phyloP scores from a whole-genome alignment of 2,113 vertebrate genomes.

The Phylloscopus trochiloides region DNA sequence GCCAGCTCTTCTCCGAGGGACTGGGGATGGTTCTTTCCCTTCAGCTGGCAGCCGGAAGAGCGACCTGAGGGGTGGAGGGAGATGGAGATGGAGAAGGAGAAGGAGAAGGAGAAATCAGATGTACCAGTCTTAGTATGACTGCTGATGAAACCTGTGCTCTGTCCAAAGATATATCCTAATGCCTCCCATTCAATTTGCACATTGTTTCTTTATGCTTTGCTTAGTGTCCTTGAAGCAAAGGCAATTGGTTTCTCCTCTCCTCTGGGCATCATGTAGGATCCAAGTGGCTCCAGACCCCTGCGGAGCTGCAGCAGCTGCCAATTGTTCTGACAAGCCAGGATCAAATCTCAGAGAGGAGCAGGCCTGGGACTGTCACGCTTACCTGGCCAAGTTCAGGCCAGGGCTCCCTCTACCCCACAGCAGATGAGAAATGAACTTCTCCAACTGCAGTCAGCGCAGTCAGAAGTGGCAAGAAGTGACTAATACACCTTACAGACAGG shows the following conservation, averaged over 20 bases:
- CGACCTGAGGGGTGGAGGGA: neutral
- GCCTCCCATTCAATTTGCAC: constrained; percentile 48
- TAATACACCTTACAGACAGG: neutral
- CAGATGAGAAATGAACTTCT: neutral
- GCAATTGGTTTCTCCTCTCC: constrained; percentile 49
- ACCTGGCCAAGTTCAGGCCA: neutral
- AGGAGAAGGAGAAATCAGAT: neutral
- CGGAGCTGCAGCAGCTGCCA: neutral
- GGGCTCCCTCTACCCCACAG: neutral
- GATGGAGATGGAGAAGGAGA: neutral
- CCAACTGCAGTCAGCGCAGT: neutral
- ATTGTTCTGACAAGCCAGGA: neutral
- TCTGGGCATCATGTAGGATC: constrained; percentile 32
- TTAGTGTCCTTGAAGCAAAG: constrained; percentile 52
- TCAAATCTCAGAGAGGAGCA: neutral
- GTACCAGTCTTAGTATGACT: neutral
- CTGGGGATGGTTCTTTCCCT: neutral
- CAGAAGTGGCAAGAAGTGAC: neutral
- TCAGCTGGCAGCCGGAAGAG: neutral
- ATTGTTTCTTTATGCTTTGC: constrained; percentile 55
- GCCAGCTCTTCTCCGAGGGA: neutral
- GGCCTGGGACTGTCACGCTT: neutral
- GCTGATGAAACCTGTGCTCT: constrained; percentile 32
- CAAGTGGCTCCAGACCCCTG: constrained; percentile 16
- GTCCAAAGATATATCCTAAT: constrained; percentile 14